Conservation (phyloP, 2,113 vertebrate species). For the Genyomyrus donnyi region DNA sequence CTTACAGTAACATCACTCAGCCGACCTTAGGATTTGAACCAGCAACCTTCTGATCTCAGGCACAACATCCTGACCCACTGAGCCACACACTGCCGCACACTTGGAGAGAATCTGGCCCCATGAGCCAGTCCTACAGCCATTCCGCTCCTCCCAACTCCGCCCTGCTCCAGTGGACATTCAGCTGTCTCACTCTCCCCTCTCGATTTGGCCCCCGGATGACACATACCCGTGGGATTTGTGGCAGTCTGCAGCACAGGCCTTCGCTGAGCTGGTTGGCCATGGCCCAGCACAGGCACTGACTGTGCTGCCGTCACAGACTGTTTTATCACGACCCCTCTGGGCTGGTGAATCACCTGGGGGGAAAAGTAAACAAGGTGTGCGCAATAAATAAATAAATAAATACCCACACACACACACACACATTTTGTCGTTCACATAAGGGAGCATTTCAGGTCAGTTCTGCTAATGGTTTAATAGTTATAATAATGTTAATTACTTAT, state of each 20-base stretch:
- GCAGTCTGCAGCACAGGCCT: conserved; percentile 25
- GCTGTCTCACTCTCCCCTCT: neutral
- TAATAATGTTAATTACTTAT: neutral
- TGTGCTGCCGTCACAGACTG: conserved; percentile 36
- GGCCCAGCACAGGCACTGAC: conserved; percentile 43
- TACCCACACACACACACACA: neutral
- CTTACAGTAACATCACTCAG: neutral
- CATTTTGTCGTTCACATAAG: neutral
- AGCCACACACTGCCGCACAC: neutral
- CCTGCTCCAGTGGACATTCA: neutral
- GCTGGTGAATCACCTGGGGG: conserved; percentile 66
- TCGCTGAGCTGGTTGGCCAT: conserved; percentile 34
- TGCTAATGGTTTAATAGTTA: neutral
- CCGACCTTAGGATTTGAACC: neutral
- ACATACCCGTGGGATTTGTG: conserved; percentile 16
- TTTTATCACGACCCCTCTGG: conserved; percentile 50
- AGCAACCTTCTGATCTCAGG: neutral
- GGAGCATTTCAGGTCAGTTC: neutral
- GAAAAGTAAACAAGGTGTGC: neutral
- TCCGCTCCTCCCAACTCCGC: neutral
- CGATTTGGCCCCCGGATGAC: neutral
- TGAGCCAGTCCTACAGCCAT: neutral
- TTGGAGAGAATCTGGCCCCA: neutral
- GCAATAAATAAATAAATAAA: neutral
- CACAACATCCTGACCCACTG: neutral